A percentile compares a stretch with the other conserved stretches of the same genome.
Conservation (phyloP, 2,797 vertebrate species). For the Schizopygopsis pylzovi region DNA sequence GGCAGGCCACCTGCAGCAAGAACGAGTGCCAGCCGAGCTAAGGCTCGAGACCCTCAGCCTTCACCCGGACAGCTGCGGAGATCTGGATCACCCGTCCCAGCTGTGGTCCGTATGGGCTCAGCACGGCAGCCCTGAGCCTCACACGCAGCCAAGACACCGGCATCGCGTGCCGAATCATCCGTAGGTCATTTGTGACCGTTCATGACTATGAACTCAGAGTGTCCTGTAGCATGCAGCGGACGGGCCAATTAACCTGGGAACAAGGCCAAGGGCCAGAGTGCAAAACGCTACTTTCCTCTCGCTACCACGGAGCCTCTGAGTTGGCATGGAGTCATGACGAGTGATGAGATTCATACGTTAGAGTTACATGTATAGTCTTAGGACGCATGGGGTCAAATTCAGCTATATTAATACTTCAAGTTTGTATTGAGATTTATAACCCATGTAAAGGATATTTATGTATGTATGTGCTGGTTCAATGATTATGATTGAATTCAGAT, state of each 20-base stretch:
- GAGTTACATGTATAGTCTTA: constrained; percentile 45
- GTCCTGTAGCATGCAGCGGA: constrained; percentile 54
- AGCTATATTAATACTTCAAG: constrained; percentile 63
- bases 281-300: constrained; percentile 46
- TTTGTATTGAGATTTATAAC: constrained; percentile 84
- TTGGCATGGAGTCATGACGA: constrained; percentile 52
- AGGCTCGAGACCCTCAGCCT: constrained; percentile 65
- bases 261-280: constrained; percentile 40
- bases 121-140: constrained; percentile 39
- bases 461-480: constrained; percentile 81
- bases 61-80: constrained; percentile 67
- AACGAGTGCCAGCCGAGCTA: constrained; percentile 96
- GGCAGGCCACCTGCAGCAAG: constrained; percentile 96
- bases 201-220: constrained; percentile 59
- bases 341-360: constrained; percentile 67
- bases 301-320: constrained; percentile 44
- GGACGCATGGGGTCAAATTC: constrained; percentile 54
- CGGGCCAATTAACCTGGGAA: constrained; percentile 47
- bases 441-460: constrained; percentile 83
- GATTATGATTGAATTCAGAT: constrained; percentile 69
- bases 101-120: constrained; percentile 52
- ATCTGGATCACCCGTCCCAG: constrained; percentile 64
- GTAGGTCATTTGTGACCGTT: constrained; percentile 56
- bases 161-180: constrained; percentile 46
- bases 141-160: constrained; percentile 44